phyloP scores from a whole-genome alignment of 2,888 invertebrate genomes.

The Lepetodrilus schrolli region DNA sequence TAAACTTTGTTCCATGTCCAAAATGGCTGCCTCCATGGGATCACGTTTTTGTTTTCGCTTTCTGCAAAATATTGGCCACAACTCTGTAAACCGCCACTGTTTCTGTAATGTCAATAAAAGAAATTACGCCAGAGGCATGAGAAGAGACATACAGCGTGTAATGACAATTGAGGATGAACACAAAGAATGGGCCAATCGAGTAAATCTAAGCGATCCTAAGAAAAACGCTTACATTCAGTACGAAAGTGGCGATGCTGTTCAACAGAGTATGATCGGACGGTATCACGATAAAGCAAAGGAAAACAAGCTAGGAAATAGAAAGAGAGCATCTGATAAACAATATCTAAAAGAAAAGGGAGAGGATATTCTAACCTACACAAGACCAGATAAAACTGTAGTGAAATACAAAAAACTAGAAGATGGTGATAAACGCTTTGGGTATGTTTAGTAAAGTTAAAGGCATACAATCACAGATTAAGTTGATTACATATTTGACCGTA shows the following conservation, averaged over 20 bases:
- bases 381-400: conserved; percentile 21
- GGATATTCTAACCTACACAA: too few relatives aligned
- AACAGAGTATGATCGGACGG: conserved; percentile 22
- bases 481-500: too few relatives aligned
- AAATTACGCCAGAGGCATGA: conserved; percentile 36
- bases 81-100: not conserved
- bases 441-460: not conserved
- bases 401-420: conserved; percentile 41
- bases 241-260: conserved; percentile 40
- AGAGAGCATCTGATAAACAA: not conserved
- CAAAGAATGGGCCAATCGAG: conserved; percentile 6
- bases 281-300: not conserved
- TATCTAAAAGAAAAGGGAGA: not conserved
- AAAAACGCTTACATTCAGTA: conserved; percentile 37
- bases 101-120: not conserved
- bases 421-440: conserved; percentile 47
- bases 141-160: conserved; percentile 29
- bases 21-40: conserved; percentile 40
- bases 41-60: conserved; percentile 29
- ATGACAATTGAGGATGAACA: conserved; percentile 32
- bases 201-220: conserved; percentile 31
- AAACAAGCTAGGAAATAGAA: not conserved
- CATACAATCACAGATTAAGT: too few relatives aligned
- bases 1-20: not conserved
- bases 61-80: not conserved